Base-by-base conservation (phyloP, 2,797 vertebrate genomes). In the Schizothorax lantsangensis region DNA sequence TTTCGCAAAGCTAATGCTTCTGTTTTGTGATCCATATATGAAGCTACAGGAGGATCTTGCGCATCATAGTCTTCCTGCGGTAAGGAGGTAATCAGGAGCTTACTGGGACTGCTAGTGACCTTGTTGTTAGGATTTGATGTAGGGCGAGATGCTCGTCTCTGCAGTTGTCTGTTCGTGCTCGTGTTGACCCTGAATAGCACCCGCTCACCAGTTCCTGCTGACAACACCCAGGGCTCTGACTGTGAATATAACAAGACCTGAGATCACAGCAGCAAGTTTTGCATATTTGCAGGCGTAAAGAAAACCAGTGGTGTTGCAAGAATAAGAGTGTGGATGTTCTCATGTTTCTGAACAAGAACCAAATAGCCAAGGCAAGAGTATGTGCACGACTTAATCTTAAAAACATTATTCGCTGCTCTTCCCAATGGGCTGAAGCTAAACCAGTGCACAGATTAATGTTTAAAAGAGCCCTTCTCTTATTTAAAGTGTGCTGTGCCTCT, bases 41-140 rank as follows among this genome's bases (percentile, higher is more conserved):
- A 21, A 84, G 26, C 57, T 38, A 66, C 5, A 9, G 7, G 38
- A 57, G 64, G 49, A 71, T 74, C 38, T 47, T 85, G 14, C 2
- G 0, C 2, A 14, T 73, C 43, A 43, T n/a, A 14, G n/a, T 74
- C 54, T 33, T 71, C n/a, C 52, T 40, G 30, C 7, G 0, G 17
- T 71, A 88, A 83, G 21, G 38, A 73, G 57, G 69, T 86, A 86
- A 88, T 69, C 26, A 43, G 83, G 10, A 83, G 87, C 84, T 88
- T 90, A 87, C 43, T 43, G 78, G 66, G 69, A 85, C 71, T 81
- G 15, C 21, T 78, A 23, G 64, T 82, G 84, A 88, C 87, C 79
- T 74, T 19, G 23, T 81, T 69, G 38, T 57, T 17, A 59, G 81
- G 81, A 88, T 81, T 78, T 49, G 36, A 43, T n/a, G 47, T 59